phyloP scores from a whole-genome alignment of 2,797 vertebrate genomes.

The Lagodon rhomboides region DNA sequence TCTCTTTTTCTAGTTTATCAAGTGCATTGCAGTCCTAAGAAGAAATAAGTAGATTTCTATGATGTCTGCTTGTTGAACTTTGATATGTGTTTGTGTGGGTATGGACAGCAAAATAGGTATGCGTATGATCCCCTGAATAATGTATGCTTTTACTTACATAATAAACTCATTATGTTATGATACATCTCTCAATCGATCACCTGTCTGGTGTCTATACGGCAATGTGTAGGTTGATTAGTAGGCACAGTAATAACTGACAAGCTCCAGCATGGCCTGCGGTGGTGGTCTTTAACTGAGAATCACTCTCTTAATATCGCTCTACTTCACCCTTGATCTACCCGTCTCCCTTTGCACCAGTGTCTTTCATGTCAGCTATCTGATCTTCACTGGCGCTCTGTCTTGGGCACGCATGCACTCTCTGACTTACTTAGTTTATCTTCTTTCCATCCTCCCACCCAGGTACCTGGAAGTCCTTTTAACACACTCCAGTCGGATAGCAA shows the following conservation, averaged over 20 bases:
- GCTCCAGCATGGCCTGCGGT: slow-evolving; percentile 57
- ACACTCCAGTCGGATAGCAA: slow-evolving; percentile 47
- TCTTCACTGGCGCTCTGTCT: slow-evolving; percentile 57
- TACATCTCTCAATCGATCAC: slow-evolving; percentile 37
- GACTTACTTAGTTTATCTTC: slow-evolving; percentile 52
- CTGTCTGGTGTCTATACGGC: slow-evolving; percentile 13
- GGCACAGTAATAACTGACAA: slow-evolving; percentile 53
- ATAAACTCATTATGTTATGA: slow-evolving; percentile 28
- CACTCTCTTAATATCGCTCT: slow-evolving; percentile 63
- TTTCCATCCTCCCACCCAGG: slow-evolving; percentile 56
- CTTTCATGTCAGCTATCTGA: slow-evolving; percentile 76
- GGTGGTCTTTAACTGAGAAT: slow-evolving; percentile 71
- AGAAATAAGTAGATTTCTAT: slow-evolving; percentile 12
- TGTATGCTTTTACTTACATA: slow-evolving; percentile 20
- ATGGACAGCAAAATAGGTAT: slow-evolving; percentile 20
- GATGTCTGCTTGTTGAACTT: slow-evolving; percentile 35
- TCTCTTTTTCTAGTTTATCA: slow-evolving; percentile 16
- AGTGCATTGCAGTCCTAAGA: slow-evolving; percentile 24
- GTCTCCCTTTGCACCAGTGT: slow-evolving; percentile 54
- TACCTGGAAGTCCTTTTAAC: slow-evolving; percentile 69
- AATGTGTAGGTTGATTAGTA: slow-evolving; percentile 58
- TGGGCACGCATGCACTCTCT: slow-evolving; percentile 34
- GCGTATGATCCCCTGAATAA: slow-evolving; percentile 14
- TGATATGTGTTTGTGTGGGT: slow-evolving; percentile 41
- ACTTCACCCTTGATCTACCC: slow-evolving; percentile 72